Evolutionary conservation across 2,888 invertebrate genomes (phyloP).

Genomic region (Rhogogaster chlorosoma): DNA sequence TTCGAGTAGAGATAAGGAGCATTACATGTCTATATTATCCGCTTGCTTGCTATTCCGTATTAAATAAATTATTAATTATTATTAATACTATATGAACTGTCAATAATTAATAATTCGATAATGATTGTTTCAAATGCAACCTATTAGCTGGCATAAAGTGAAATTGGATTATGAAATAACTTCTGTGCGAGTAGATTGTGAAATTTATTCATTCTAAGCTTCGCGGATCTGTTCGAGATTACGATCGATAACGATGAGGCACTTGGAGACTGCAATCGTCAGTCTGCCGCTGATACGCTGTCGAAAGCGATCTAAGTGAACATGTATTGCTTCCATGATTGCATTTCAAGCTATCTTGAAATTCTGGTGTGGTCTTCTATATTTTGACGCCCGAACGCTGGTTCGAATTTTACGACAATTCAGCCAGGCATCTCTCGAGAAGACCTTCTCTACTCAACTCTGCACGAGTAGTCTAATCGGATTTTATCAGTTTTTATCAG

Average conservation of each 20-base stretch:
- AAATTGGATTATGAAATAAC: neutral
- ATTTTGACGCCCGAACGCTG: too few relatives aligned
- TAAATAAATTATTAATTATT: neutral
- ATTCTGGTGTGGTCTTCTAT: too few relatives aligned
- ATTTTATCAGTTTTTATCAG: neutral
- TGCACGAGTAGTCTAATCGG: too few relatives aligned
- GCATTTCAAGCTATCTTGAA: neutral
- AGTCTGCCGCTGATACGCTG: neutral
- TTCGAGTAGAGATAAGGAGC: too few relatives aligned
- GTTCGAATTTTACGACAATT: too few relatives aligned
- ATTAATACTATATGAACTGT: neutral
- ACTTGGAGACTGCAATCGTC: neutral
- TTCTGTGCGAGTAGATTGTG: neutral
- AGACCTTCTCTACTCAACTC: too few relatives aligned
- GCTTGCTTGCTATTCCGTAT: too few relatives aligned
- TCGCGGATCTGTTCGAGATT: neutral
- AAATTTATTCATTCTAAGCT: neutral
- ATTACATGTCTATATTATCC: too few relatives aligned
- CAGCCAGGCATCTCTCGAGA: too few relatives aligned
- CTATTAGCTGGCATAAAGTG: neutral
- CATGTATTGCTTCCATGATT: neutral
- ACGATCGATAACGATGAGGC: neutral
- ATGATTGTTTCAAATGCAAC: neutral
- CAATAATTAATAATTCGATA: neutral
- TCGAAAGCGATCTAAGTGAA: neutral